Conservation (phyloP, 2,888 invertebrate genomes). For the Magallana nippona region DNA sequence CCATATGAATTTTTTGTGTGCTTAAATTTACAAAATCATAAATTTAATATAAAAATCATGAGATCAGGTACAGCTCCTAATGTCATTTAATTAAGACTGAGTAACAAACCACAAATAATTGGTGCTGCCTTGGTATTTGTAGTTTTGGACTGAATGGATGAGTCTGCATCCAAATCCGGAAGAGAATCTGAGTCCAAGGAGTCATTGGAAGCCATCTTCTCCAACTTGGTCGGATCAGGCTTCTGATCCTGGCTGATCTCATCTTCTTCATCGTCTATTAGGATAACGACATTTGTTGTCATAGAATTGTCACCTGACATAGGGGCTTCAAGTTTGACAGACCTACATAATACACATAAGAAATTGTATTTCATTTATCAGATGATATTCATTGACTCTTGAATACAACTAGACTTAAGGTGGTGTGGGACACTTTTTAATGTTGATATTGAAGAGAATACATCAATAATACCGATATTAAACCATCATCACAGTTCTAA, state of each 20-base stretch:
- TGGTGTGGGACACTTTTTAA: background rate
- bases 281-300: background rate
- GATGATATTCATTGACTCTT: background rate
- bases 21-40: background rate
- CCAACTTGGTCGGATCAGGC: background rate
- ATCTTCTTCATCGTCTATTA: slow-evolving; percentile 46
- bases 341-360: slow-evolving; percentile 31
- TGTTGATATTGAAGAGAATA: no score
- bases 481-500: no score
- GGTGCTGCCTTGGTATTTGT: background rate
- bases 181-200: slow-evolving; percentile 49
- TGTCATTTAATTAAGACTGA: no score
- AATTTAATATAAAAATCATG: background rate
- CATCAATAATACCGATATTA: no score
- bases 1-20: no score
- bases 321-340: slow-evolving; percentile 38
- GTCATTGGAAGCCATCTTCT: slow-evolving; percentile 18
- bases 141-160: background rate
- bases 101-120: background rate
- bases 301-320: slow-evolving; percentile 17
- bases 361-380: background rate
- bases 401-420: no score
- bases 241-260: slow-evolving; percentile 33
- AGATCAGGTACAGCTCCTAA: no score
- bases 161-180: slow-evolving; percentile 49